Percentiles rank a stretch among this genome's conserved stretches.
phyloP scores from a whole-genome alignment of 2,797 vertebrate genomes.

The Chromis chromis region DNA sequence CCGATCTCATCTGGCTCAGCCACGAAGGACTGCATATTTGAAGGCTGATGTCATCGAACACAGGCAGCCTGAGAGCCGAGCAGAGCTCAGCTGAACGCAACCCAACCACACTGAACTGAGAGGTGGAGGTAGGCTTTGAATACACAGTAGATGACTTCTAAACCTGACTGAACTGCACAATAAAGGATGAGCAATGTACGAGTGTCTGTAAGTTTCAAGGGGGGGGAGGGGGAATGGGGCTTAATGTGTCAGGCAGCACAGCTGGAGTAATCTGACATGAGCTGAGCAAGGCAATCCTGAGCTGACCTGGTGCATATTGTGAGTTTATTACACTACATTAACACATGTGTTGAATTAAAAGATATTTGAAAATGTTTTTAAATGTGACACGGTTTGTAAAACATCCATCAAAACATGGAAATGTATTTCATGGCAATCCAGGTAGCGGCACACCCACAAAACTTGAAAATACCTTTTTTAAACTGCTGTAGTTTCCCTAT shows the following conservation, averaged over 20 bases:
- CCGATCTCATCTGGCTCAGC: constrained; percentile 57
- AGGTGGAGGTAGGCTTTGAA: constrained; percentile 28
- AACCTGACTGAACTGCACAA: constrained; percentile 37
- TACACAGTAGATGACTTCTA: constrained; percentile 21
- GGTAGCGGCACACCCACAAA: too few species aligned
- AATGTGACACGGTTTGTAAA: neutral
- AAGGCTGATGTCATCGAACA: constrained; percentile 80
- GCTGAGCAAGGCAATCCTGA: constrained; percentile 39
- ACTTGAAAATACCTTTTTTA: too few species aligned
- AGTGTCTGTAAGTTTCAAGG: neutral
- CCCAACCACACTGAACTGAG: constrained; percentile 22
- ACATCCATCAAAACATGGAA: neutral
- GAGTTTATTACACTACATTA: constrained; percentile 24
- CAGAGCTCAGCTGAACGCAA: constrained; percentile 49
- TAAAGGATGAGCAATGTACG: constrained; percentile 6
- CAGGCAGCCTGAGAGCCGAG: constrained; percentile 56
- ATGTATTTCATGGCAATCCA: too few species aligned
- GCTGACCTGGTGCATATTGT: neutral
- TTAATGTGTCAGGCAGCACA: constrained; percentile 38
- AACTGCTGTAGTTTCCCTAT: neutral
- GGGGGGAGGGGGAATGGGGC: neutral
- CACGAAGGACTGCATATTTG: constrained; percentile 77
- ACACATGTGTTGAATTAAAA: neutral
- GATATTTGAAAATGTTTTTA: constrained; percentile 14
- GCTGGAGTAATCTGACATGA: constrained; percentile 38